A percentile compares a stretch with the other conserved stretches of the same genome.
phyloP scores from a whole-genome alignment of 2,888 invertebrate species.

The Azorinus chamasolen region DNA sequence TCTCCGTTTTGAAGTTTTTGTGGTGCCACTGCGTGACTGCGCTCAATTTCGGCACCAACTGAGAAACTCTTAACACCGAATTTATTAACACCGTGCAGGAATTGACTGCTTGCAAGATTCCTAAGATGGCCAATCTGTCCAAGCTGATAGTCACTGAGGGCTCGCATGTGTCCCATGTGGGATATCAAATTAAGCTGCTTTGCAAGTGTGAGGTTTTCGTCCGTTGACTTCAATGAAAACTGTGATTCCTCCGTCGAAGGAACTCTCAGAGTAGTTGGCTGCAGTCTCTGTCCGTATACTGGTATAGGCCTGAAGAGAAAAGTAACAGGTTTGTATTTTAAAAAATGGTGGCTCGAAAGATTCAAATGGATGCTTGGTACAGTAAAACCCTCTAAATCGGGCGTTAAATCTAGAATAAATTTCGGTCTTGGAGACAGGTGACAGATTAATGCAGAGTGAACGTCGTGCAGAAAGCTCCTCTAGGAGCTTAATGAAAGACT shows the following conservation, averaged over 20 bases:
- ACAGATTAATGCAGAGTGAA: too few relatives aligned
- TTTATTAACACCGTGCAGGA: constrained; percentile 53
- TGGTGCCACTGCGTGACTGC: constrained; percentile 40
- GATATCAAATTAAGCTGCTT: constrained; percentile 59
- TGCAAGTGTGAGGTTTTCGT: constrained; percentile 39
- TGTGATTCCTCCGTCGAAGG: constrained; percentile 39
- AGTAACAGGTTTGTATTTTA: too few relatives aligned
- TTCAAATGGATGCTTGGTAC: too few relatives aligned
- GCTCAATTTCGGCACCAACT: constrained; percentile 21
- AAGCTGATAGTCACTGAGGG: constrained; percentile 54
- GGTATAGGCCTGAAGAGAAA: constrained; percentile 74
- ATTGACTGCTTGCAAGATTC: constrained; percentile 45
- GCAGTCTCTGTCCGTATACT: constrained; percentile 69
- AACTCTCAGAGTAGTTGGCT: constrained; percentile 33
- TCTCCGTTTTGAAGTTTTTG: constrained; percentile 19
- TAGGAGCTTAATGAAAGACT: too few relatives aligned
- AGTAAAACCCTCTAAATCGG: too few relatives aligned
- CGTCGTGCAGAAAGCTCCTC: too few relatives aligned
- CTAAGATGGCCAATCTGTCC: constrained; percentile 40
- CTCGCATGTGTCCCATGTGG: constrained; percentile 42
- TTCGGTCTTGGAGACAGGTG: too few relatives aligned
- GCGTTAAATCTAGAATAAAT: too few relatives aligned
- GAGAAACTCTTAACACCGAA: constrained; percentile 50
- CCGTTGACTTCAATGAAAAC: constrained; percentile 20
- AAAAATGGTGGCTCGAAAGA: too few relatives aligned